A percentile compares a stretch with the other conserved stretches of the same genome.
These are phyloP conservation scores for Trimorus sp. DNA, from an alignment of 2,888 invertebrate species.

Conservation along the genomic window DNA sequence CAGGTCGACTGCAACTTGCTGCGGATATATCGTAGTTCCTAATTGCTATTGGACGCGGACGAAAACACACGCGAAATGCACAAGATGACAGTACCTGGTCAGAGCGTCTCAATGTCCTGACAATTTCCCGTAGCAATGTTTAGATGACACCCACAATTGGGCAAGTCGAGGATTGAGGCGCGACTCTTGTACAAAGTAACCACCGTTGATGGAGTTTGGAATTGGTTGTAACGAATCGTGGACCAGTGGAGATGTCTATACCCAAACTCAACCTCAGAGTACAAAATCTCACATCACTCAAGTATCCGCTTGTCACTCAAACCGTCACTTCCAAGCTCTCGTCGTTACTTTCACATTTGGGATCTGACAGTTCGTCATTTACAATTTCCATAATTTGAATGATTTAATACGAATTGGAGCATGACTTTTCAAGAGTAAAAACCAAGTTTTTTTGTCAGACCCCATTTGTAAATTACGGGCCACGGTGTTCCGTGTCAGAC, in stretches of 20 bases:
- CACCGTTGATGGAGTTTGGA: conserved; percentile 48
- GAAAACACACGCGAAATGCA: conserved; percentile 69
- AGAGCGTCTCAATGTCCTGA: conserved; percentile 27
- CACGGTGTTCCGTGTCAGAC: too few species aligned
- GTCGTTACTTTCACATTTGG: conserved; percentile 25
- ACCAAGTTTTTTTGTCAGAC: too few species aligned
- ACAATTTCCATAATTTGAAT: too few species aligned
- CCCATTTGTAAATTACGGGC: too few species aligned
- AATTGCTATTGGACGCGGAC: conserved; percentile 72
- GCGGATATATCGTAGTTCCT: conserved; percentile 71
- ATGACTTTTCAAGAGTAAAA: too few species aligned
- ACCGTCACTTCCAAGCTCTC: conserved; percentile 53
- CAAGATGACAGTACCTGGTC: conserved; percentile 75
- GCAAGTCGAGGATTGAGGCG: conserved; percentile 40
- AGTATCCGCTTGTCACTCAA: conserved; percentile 4
- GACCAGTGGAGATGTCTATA: conserved; percentile 20
- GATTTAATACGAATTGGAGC: too few species aligned
- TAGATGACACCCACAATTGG: too few species aligned
- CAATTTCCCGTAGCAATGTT: too few species aligned
- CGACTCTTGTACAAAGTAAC: conserved; percentile 12
- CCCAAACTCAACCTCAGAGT: conserved; percentile 49
- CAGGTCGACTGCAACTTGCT: conserved; percentile 69
- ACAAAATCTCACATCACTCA: conserved; percentile 54
- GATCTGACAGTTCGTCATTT: too few species aligned
- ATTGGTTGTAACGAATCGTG: conserved; percentile 29